Conservation (phyloP, 92 coral and sea anemone genomes). For the Palythoa heliodiscus region DNA sequence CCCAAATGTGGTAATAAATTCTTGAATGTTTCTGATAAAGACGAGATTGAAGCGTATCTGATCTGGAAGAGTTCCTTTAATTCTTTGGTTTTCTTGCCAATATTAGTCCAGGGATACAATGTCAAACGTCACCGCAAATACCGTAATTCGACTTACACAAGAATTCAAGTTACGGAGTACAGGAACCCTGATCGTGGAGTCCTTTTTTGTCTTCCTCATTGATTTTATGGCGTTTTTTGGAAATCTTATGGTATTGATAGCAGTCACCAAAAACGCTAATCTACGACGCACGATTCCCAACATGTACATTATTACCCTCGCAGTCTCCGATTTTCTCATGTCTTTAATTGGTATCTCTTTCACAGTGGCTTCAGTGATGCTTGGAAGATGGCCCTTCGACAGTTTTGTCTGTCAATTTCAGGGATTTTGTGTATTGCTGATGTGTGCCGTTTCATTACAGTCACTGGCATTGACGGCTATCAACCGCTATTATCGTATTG, state of each 20-base stretch:
- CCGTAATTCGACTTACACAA: background rate
- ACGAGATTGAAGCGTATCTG: too few species aligned
- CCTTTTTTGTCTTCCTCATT: slow-evolving; percentile 57
- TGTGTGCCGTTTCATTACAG: slow-evolving; percentile 67
- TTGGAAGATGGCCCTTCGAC: slow-evolving; percentile 61
- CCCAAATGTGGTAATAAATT: too few species aligned
- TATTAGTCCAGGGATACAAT: background rate
- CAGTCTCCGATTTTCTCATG: slow-evolving; percentile 71
- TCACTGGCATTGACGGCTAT: slow-evolving; percentile 71
- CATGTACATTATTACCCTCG: slow-evolving; percentile 66
- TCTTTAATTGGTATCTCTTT: slow-evolving; percentile 63
- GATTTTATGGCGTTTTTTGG: slow-evolving; percentile 62
- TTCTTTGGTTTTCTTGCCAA: too few species aligned
- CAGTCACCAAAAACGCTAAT: slow-evolving; percentile 58
- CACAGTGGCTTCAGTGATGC: slow-evolving; percentile 47
- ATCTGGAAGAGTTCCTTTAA: too few species aligned
- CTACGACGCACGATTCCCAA: slow-evolving; percentile 64
- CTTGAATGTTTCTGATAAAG: too few species aligned
- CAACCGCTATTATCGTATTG: slow-evolving; percentile 66
- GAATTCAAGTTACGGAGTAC: background rate
- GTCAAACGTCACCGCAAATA: background rate
- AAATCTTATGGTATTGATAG: slow-evolving; percentile 66
- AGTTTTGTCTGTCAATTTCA: slow-evolving; percentile 64
- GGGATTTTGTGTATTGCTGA: slow-evolving; percentile 65
- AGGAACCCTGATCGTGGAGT: background rate